Conservation (phyloP, 2,797 vertebrate species). For the Epinephelus malabaricus region DNA sequence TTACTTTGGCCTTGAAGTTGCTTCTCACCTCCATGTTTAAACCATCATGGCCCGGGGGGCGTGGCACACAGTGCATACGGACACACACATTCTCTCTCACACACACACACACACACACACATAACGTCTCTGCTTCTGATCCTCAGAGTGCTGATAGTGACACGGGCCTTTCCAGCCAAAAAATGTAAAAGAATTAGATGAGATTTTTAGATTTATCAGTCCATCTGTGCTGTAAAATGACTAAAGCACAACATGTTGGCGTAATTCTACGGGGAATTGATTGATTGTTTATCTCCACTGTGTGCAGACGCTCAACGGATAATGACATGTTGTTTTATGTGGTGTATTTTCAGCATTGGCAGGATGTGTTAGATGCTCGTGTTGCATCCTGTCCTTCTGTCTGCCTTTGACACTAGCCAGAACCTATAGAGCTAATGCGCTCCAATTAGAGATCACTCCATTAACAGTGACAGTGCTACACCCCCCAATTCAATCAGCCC, state of each 20-base stretch:
- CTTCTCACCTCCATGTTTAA: constrained; percentile 70
- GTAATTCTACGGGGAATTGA: neutral
- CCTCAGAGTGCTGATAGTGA: constrained; percentile 1
- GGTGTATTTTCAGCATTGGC: constrained; percentile 8
- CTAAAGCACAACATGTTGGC: neutral
- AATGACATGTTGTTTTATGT: constrained; percentile 26
- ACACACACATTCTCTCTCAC: constrained; percentile 20
- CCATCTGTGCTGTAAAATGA: neutral
- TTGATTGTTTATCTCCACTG: neutral
- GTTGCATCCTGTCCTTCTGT: constrained; percentile 48
- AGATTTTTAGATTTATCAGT: neutral
- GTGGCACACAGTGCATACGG: constrained; percentile 2
- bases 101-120: neutral
- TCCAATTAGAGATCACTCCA: constrained; percentile 84
- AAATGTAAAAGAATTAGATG: neutral
- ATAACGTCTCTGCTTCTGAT: constrained; percentile 23
- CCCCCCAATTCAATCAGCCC: constrained; percentile 81
- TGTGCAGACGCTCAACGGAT: constrained; percentile 17
- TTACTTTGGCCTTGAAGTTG: constrained; percentile 81
- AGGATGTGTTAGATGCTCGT: neutral
- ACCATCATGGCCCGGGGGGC: constrained; percentile 57
- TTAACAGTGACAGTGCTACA: constrained; percentile 84
- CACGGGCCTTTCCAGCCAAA: neutral
- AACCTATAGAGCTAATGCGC: constrained; percentile 71
- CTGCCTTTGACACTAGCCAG: constrained; percentile 75